Percentiles rank a stretch among this genome's conserved stretches.
phyloP scores from a whole-genome alignment of 1,140 invertebrate genomes.

The Plectrocnemia conspersa region DNA sequence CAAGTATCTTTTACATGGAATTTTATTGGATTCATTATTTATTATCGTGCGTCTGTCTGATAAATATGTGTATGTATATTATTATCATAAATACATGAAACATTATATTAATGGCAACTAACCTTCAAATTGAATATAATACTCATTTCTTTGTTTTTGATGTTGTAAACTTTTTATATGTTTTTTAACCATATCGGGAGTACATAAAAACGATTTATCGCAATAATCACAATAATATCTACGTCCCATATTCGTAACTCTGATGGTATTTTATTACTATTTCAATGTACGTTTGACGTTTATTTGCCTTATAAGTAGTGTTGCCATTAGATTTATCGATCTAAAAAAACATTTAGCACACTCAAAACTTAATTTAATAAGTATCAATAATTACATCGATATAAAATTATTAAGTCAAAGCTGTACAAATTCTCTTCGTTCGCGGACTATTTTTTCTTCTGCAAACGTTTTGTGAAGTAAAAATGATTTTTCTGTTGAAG shows the following conservation, averaged over 20 bases:
- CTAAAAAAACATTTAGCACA: no score
- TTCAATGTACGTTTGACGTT: no score
- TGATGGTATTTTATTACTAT: no score
- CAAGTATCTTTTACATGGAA: conserved; percentile 54
- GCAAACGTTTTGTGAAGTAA: no score
- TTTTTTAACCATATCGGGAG: conserved; percentile 57
- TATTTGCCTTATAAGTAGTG: no score
- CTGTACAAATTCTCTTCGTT: no score
- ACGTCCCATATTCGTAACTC: conserved; percentile 53
- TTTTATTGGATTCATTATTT: conserved; percentile 56
- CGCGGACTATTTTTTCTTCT: no score
- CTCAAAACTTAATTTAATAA: no score
- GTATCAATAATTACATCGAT: no score
- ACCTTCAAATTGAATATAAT: conserved; percentile 63
- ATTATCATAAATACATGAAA: neutral
- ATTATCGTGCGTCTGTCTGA: conserved; percentile 58
- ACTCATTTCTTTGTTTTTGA: conserved; percentile 54
- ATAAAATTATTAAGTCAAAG: no score
- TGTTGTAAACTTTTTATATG: conserved; percentile 61
- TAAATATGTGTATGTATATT: conserved; percentile 21
- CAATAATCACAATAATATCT: conserved; percentile 68
- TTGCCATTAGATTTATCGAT: no score
- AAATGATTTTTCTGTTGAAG: no score
- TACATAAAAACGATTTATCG: conserved; percentile 61
- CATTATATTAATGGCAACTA: conserved; percentile 19